Evolutionary conservation across 2,888 invertebrate species (phyloP), one percentile per base, ranked within the genome.

Genomic region (Eupithecia inturbata): DNA sequence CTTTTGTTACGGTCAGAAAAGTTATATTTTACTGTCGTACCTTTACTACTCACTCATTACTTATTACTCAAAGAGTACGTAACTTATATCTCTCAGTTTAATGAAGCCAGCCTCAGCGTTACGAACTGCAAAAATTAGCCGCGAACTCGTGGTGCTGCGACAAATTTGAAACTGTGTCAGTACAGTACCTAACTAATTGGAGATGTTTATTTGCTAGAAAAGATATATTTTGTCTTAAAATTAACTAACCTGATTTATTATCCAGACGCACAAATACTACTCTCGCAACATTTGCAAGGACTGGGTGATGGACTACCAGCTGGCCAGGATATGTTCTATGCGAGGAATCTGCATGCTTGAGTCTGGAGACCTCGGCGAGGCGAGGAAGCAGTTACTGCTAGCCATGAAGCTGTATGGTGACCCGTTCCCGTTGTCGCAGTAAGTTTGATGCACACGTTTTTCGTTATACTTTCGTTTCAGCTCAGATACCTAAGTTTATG

Each of bases 271-370:
- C 22, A 80, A 82, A 36, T 79, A 83, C 67, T 80, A 80, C 67
- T 74, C 79, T 4, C 78, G 74, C 10, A 79, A 81, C n/a, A 28
- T 81, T 9, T 79, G 79, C 70, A 81, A 83, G 31, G 72, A 81
- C 28, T 93, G 92, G 92, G 85, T 89, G 49, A 84, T 83, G 74
- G 86, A 90, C 57, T 90, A 87, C 68, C 81, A 85, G 12, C 76
- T 89, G 33, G 92, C 89, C 0, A 81, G 85, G 2, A 87, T 93
- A 9, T 82, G 82, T 64, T 85, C 90, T 0, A 75, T 88, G 73
- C 84, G 88, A 14, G 92, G 91, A 1, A 78, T 82, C 3, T 89
- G 91, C 70, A 87, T 92, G 85, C 77, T 90, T 12, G 87, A 89
- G 75, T 85, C 88, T 0, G 89, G 89, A 0, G 91, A 92, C 67